These are phyloP conservation scores for Meganola albula DNA, from an alignment of 2,888 invertebrate genomes.

Conservation along the genomic window DNA sequence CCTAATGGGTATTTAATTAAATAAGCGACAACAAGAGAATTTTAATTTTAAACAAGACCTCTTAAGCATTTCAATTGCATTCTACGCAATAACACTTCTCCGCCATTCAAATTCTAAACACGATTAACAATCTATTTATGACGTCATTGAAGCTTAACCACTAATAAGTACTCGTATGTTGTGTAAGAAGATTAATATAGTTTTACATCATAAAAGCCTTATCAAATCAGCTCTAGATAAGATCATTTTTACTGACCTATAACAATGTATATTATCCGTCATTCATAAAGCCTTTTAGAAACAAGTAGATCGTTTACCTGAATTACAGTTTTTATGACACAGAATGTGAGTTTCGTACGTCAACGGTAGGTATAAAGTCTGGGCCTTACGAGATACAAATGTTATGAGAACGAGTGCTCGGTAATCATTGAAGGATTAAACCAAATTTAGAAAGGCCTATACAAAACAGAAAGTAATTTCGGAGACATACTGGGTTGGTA, in stretches of 20 bases:
- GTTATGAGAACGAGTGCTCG: constrained; percentile 24
- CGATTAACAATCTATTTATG: too few species aligned
- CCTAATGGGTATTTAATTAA: too few species aligned
- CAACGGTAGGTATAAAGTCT: constrained; percentile 22
- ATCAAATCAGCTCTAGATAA: constrained; percentile 16
- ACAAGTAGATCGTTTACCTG: constrained; percentile 31
- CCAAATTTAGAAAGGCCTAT: constrained; percentile 12
- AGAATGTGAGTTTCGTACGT: constrained; percentile 13
- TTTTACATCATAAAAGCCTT: constrained; percentile 13
- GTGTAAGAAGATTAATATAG: constrained; percentile 19
- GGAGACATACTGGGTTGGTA: constrained; percentile 29
- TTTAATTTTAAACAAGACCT: too few species aligned
- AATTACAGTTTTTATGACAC: constrained; percentile 28
- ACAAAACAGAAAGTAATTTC: constrained; percentile 27
- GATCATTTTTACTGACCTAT: constrained; percentile 14
- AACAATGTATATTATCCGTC: constrained; percentile 22
- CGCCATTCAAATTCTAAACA: too few species aligned
- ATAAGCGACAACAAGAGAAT: too few species aligned
- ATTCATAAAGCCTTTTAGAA: constrained; percentile 19
- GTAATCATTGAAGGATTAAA: constrained; percentile 30
- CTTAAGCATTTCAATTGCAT: too few species aligned
- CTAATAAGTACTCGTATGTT: too few species aligned
- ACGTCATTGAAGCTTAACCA: too few species aligned
- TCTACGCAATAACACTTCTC: too few species aligned
- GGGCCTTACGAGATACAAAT: too few species aligned